Base-by-base conservation (phyloP, 1,140 invertebrate genomes). In the Epicauta chinensis region DNA sequence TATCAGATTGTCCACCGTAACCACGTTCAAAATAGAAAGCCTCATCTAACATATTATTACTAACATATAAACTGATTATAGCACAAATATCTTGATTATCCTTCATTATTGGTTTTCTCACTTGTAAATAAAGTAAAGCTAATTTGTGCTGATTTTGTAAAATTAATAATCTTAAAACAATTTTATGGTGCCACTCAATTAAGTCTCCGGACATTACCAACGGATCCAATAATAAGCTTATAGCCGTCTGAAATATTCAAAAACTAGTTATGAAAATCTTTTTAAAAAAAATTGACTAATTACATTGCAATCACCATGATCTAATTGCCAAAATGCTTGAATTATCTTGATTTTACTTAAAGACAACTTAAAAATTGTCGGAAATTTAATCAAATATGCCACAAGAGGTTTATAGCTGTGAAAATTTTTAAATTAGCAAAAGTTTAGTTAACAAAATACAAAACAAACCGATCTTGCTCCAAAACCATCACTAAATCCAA, bases 321-420 rank as follows among this genome's bases (percentile, higher is more conserved):
- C 91, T 9, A 94, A 71, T 41, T 86, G 76, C 89, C 90, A 93
- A 65, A 92, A 87, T 0, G 86, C 88, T 62, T 90, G 85, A 1
- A 86, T 82, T 0, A 88, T 74, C 65, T 88, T 88, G 2, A 85
- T 82, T 1, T 84, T 62, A 14, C 80, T 84, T 30, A 80, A 79
- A 48, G 77, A 83, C 9, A 87, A 65, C 40, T 82, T 79, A 57
- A 92, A 91, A 34, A 84, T 80, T 0, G 81, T 79, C 3, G 85
- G 84, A 70, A 90, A 91, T 55, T 83, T 81, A 47, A 85, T 81
- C 4, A 91, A 64, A 41, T 82, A 73, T 54, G 83, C 77, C 1
- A 82, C 76, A 31, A 81, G 76, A 37, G 65, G 58, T 55, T 75
- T 71, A 54, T 75, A 75, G 70, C 23, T 23, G 23, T 23, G 7